Base-by-base conservation (phyloP, 2,797 vertebrate species). In the Protosalanx chinensis region DNA sequence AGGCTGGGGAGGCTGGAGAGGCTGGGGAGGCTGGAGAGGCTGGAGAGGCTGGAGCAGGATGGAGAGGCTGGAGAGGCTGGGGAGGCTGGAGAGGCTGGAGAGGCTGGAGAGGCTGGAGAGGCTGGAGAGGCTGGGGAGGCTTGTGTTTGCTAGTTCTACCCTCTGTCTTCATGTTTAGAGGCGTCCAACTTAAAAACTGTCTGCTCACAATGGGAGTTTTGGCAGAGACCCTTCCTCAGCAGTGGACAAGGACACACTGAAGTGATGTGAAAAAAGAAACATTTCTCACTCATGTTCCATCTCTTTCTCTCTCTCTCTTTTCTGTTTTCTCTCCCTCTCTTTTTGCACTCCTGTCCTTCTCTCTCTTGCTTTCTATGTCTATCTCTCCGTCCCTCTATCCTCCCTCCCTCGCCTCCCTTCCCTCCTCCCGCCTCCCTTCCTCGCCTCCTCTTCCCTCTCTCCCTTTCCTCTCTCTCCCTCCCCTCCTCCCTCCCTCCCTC, bases 171-270 rank as follows among this genome's bases (percentile, higher is more conserved):
- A 6, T 49, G 65, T 75, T 82, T 73, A 64, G 61, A 59, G 37
- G 68, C 30, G 68, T 75, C 70, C 68, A 33, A 3, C 12, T 37
- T 72, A n/a, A 74, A 67, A 79, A 82, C 62, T 20, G 18, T 71
- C 41, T 35, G 70, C 68, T 18, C 77, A 73, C 76, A 80, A 79
- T 72, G 77, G 75, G 64, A 73, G 68, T 80, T 84, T 81, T 82
- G 80, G 73, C 73, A 74, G 58, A 82, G 27, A 72, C 73, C 73
- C 30, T 77, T 82, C 79, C 69, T 75, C 74, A 57, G 77, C 72
- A 73, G 41, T 49, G 75, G 82, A 82, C 85, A 85, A 81, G 79
- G 77, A 82, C 79, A 80, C 27, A 72, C 70, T 67, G 72, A 73
- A 78, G 33, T 68, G 62, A 58, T 74, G 64, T 56, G 67, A 80